Conservation (phyloP, 2,888 invertebrate species). For the Trachelus tabidus region DNA sequence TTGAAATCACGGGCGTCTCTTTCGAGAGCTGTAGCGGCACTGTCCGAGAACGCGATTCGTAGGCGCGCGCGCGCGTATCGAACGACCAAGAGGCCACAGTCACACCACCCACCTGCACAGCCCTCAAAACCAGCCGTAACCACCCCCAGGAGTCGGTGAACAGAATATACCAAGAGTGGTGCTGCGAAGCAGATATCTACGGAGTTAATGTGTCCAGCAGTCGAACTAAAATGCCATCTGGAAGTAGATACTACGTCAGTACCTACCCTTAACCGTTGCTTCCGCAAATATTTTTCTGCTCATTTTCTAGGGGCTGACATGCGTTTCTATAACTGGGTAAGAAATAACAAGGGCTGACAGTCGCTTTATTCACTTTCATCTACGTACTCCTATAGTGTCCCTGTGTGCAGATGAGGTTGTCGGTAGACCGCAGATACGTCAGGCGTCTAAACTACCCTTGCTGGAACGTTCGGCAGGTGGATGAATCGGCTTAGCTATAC, state of each 20-base stretch:
- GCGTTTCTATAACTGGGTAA: background rate
- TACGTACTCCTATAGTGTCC: background rate
- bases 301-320: background rate
- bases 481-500: background rate
- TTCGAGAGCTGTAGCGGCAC: constrained; percentile 63
- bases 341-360: background rate
- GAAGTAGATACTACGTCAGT: background rate
- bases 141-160: constrained; percentile 7
- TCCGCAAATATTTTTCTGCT: background rate
- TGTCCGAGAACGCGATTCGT: constrained; percentile 47
- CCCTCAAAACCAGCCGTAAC: constrained; percentile 15
- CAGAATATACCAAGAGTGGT: constrained; percentile 7
- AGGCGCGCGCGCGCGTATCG: constrained; percentile 56
- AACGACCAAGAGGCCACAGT: constrained; percentile 36
- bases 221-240: background rate
- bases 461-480: background rate
- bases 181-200: background rate
- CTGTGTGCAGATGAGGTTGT: background rate
- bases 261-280: background rate
- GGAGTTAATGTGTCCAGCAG: background rate
- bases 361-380: background rate
- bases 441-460: background rate
- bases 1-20: constrained; percentile 61
- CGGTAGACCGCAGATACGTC: background rate
- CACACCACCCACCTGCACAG: constrained; percentile 18